These are phyloP conservation scores for Pseudomyrmex gracilis DNA, from an alignment of 1,140 invertebrate genomes.

Conservation along the genomic window DNA sequence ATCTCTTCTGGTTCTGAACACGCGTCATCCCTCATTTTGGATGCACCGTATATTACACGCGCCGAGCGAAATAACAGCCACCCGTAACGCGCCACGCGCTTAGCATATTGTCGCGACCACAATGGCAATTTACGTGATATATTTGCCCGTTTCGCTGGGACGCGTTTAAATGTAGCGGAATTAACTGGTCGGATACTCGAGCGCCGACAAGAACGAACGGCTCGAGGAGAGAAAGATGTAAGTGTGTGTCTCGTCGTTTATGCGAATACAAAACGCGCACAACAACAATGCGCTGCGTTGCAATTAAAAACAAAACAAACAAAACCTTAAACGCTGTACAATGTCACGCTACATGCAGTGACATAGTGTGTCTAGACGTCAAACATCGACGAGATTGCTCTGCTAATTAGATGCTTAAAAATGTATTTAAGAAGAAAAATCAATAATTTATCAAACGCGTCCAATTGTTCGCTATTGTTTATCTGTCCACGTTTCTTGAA, in stretches of 20 bases:
- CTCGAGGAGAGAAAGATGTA: slow-evolving; percentile 27
- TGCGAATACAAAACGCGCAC: slow-evolving; percentile 4
- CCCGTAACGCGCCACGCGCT: slow-evolving; percentile 63
- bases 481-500: neutral
- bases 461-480: neutral
- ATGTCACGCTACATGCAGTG: neutral
- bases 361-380: no score
- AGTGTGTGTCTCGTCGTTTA: slow-evolving; percentile 22
- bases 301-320: neutral
- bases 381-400: neutral
- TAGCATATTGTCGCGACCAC: slow-evolving; percentile 85
- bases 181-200: slow-evolving; percentile 77
- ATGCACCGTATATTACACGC: slow-evolving; percentile 7
- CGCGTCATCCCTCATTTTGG: slow-evolving; percentile 33
- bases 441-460: neutral
- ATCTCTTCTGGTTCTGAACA: slow-evolving; percentile 9
- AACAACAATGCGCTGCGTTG: neutral
- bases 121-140: slow-evolving; percentile 85
- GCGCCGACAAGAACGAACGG: slow-evolving; percentile 52
- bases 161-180: slow-evolving; percentile 84
- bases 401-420: neutral
- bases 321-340: neutral
- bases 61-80: slow-evolving; percentile 75
- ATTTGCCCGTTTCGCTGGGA: slow-evolving; percentile 77
- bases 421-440: neutral